A percentile compares a stretch with the other conserved stretches of the same genome.
Conservation (phyloP, 2,888 invertebrate species). For the Trichogramma evanescens region DNA sequence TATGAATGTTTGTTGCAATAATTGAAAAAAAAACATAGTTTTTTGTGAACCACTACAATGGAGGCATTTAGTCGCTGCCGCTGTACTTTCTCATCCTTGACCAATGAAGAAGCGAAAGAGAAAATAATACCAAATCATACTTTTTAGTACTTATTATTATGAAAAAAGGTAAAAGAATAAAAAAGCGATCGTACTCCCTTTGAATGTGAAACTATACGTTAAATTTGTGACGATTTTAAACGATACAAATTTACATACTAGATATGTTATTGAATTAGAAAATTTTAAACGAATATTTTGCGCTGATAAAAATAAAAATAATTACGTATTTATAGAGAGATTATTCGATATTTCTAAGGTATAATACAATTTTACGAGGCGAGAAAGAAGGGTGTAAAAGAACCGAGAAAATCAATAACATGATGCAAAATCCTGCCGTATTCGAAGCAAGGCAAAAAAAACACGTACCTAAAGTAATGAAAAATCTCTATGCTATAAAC, state of each 20-base stretch:
- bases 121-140: conserved; percentile 9
- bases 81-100: not conserved
- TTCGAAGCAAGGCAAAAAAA: conserved; percentile 6
- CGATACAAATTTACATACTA: conserved; percentile 16
- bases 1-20: conserved; percentile 18
- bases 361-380: conserved; percentile 11
- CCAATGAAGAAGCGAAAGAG: not conserved
- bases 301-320: conserved; percentile 9
- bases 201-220: conserved; percentile 14
- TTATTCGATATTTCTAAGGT: conserved; percentile 16
- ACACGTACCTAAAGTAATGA: not conserved
- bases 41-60: not conserved
- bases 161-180: not conserved
- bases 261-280: conserved; percentile 18
- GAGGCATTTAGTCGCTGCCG: conserved; percentile 2
- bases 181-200: not conserved
- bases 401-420: conserved; percentile 13
- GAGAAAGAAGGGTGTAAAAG: conserved; percentile 4
- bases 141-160: conserved; percentile 9
- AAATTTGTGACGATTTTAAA: conserved; percentile 18
- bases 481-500: conserved; percentile 9
- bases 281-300: conserved; percentile 22
- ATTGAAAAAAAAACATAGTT: conserved; percentile 11
- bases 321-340: conserved; percentile 8
- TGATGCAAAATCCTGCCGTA: conserved; percentile 13